A percentile compares a stretch with the other conserved stretches of the same genome.
Conservation (phyloP, 2,888 invertebrate genomes). For the Thumatha senex region DNA sequence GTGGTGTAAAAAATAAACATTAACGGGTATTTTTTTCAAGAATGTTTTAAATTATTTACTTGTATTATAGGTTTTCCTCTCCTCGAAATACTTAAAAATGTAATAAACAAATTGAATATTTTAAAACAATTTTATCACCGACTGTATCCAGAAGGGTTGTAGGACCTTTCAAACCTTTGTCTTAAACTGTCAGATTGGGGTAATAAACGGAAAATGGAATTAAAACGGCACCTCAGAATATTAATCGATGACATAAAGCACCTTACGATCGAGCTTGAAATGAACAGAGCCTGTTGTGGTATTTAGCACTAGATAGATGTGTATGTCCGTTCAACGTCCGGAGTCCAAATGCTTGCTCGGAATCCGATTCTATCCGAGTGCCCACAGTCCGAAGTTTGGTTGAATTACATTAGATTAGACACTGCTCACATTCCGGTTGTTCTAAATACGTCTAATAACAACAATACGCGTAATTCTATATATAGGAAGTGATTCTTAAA, state of each 20-base stretch:
- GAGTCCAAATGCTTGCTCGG: constrained; percentile 67
- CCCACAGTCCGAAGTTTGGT: constrained; percentile 62
- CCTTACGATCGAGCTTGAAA: constrained; percentile 21
- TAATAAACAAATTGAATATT: not conserved
- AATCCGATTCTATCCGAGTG: constrained; percentile 66
- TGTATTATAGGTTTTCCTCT: not conserved
- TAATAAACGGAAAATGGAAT: constrained; percentile 45
- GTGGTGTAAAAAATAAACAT: too few relatives aligned
- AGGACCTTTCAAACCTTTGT: constrained; percentile 44
- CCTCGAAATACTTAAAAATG: not conserved
- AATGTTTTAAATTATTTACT: not conserved
- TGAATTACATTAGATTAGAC: constrained; percentile 76
- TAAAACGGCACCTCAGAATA: constrained; percentile 48
- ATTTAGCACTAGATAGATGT: constrained; percentile 31
- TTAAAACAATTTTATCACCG: constrained; percentile 15
- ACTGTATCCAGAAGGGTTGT: not conserved
- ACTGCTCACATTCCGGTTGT: constrained; percentile 65
- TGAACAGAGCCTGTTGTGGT: constrained; percentile 17
- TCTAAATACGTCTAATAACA: constrained; percentile 37
- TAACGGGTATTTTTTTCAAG: not conserved
- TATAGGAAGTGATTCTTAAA: not conserved
- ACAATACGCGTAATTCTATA: constrained; percentile 20
- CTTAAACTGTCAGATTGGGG: constrained; percentile 48
- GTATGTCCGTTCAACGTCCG: constrained; percentile 43
- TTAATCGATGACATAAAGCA: constrained; percentile 38